phyloP scores from a whole-genome alignment of 30 jellyfish, hydroid and myxozoan genomes.

The Aurelia aurita region DNA sequence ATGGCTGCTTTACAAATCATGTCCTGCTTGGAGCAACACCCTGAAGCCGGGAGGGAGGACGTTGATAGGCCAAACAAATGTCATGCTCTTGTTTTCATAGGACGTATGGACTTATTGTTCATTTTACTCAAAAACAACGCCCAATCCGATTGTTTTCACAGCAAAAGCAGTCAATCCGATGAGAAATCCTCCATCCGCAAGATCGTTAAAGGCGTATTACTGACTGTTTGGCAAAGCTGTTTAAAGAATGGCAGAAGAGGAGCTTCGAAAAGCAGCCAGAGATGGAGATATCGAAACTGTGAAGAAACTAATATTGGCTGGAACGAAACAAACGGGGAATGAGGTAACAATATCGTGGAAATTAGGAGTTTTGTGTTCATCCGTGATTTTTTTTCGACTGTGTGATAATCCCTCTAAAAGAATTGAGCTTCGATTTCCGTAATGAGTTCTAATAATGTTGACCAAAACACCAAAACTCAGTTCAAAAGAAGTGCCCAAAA shows the following conservation, averaged over 20 bases:
- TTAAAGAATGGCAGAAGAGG: conserved; percentile 76
- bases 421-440: neutral
- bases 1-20: no score
- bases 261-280: conserved; percentile 73
- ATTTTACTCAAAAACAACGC: conserved; percentile 43
- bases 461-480: neutral
- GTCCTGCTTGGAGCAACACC: no score
- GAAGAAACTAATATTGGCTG: conserved; percentile 43
- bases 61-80: no score
- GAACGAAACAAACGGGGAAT: conserved; percentile 72
- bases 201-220: conserved; percentile 13
- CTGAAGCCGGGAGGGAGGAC: no score
- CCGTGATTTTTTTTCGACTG: neutral
- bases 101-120: no score
- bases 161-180: neutral
- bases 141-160: conserved; percentile 56
- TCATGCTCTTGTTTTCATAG: no score
- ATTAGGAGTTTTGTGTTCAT: neutral
- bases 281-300: conserved; percentile 63
- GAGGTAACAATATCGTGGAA: conserved; percentile 26
- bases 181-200: neutral
- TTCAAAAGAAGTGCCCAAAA: no score
- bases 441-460: neutral
- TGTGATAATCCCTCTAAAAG: neutral
- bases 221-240: neutral